Base-by-base conservation (phyloP, 2,113 vertebrate genomes). In the Mesembrinibis cayennensis region DNA sequence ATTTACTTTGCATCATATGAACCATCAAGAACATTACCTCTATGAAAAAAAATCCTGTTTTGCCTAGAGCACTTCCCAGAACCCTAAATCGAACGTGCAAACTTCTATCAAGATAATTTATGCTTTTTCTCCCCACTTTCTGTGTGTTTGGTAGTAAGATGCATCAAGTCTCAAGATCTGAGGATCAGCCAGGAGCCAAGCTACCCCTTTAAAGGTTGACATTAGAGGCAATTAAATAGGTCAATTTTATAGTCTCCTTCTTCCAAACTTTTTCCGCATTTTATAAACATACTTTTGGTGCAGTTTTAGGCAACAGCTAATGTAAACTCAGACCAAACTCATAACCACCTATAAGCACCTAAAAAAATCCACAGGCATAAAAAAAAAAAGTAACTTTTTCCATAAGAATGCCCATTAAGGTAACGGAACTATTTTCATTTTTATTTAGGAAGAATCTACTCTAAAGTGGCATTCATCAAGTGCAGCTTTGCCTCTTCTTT, bases 401-500 rank as follows among this genome's bases (percentile, higher is more conserved):
- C 45, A 82, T 86, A 34, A 93, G 74, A 79, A 91, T 89, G 79
- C 63, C 74, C 89, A 92, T 58, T 89, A 83, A 91, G 81, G 76
- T 81, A 93, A 90, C 36, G 11, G 62, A 87, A 81, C 22, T 21
- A 17, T 82, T 89, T 96, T 90, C 59, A 21, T 80, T 79, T 86
- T 80, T 85, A 90, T 71, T 93, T 74, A 96, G 78, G 65, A 84
- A 95, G 82, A 90, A 97, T 52, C 58, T 26, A 70, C 89, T 84
- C 95, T 92, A 30, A 96, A 95, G 67, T 36, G 29, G 61, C 79
- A 91, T 82, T 94, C 78, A 96, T 59, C 95, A 93, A 82, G 59
- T 92, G 55, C 56, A 78, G 95, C 92, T 87, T 81, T 74, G 94
- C 90, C 88, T 95, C 95, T 92, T 97, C 95, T 86, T 96, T 97